Percentiles rank a stretch among this genome's conserved stretches.
Evolutionary conservation across 2,888 invertebrate genomes (phyloP).

Genomic region (Ectobius pallidus): DNA sequence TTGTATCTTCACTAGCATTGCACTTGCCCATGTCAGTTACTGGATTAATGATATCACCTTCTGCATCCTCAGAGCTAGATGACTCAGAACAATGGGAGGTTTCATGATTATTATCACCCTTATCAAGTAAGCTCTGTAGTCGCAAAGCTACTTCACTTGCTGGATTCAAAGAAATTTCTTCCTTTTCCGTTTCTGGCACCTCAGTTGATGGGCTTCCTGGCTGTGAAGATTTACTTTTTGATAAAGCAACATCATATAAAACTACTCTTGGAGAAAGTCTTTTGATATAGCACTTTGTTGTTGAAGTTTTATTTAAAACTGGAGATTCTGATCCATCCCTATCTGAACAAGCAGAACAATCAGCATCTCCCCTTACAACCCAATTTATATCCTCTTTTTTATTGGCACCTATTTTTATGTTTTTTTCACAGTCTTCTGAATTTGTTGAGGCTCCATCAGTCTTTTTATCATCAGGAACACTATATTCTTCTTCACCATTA

Average conservation of each 20-base stretch:
- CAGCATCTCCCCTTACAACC: conserved; percentile 7
- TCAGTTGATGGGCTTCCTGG: too few relatives aligned
- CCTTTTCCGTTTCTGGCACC: too few relatives aligned
- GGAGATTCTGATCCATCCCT: conserved; percentile 2
- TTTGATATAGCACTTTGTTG: background rate
- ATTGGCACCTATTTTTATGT: background rate
- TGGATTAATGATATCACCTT: too few relatives aligned
- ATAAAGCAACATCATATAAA: background rate
- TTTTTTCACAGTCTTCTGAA: conserved; percentile 15
- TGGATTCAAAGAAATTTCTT: too few relatives aligned
- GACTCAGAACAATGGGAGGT: too few relatives aligned
- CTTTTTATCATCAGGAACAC: background rate
- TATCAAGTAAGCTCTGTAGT: background rate
- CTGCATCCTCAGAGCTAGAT: too few relatives aligned
- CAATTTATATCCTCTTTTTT: conserved; percentile 8
- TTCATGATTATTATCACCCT: too few relatives aligned
- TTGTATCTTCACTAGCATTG: background rate
- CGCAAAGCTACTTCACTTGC: background rate
- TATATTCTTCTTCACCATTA: background rate
- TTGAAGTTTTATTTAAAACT: background rate
- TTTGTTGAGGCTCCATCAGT: conserved; percentile 12
- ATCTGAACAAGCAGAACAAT: too few relatives aligned
- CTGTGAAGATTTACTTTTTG: background rate
- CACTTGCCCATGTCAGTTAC: too few relatives aligned
- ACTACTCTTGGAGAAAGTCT: background rate